Evolutionary conservation across 2,888 invertebrate genomes (phyloP).

Genomic region (Drosophila formosana): DNA sequence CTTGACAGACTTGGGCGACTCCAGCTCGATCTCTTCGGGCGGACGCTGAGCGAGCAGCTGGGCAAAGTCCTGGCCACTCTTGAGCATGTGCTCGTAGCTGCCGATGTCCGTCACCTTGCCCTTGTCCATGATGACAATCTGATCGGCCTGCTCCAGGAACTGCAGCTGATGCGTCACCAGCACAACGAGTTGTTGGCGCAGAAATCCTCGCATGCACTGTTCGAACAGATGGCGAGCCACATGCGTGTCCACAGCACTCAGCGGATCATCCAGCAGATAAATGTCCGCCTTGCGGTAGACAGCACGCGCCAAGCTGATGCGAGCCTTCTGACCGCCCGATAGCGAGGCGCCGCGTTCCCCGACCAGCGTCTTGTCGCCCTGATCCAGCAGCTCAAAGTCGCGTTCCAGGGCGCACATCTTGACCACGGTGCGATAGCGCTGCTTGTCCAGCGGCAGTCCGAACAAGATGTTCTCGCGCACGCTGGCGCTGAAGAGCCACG

Average conservation of each 20-base stretch:
- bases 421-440: conserved; percentile 87
- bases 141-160: conserved; percentile 89
- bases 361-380: conserved; percentile 88
- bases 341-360: conserved; percentile 95
- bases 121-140: conserved; percentile 84
- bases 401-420: conserved; percentile 85
- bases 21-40: conserved; percentile 48
- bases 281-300: conserved; percentile 94
- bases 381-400: conserved; percentile 87
- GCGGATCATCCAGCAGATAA: conserved; percentile 95
- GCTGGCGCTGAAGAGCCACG: conserved; percentile 92
- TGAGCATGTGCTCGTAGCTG: conserved; percentile 89
- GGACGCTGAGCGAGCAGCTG: conserved; percentile 87
- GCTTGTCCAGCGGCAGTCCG: conserved; percentile 87
- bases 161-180: conserved; percentile 94
- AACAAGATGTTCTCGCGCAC: conserved; percentile 88
- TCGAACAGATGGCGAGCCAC: conserved; percentile 96
- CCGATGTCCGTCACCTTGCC: conserved; percentile 86
- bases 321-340: conserved; percentile 95
- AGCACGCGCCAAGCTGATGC: conserved; percentile 94
- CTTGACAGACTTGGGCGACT: conserved; percentile 21
- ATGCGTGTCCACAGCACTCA: conserved; percentile 96
- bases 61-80: conserved; percentile 92
- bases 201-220: conserved; percentile 84
- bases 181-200: conserved; percentile 89